Evolutionary conservation across 2,113 vertebrate species (phyloP).

Genomic region (Puma concolor): DNA sequence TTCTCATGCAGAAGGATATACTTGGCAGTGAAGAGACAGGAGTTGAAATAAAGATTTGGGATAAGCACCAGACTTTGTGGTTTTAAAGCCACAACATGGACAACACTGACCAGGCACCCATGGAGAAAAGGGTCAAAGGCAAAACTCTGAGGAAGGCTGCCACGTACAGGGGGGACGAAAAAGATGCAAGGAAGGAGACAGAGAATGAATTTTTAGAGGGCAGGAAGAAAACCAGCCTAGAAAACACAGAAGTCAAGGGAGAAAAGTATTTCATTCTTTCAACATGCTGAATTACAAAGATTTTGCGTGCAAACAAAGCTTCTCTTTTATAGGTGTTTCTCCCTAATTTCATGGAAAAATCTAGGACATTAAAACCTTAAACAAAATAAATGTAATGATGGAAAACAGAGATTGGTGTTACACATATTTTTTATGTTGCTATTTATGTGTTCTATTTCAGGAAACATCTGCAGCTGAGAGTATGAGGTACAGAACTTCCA

Average conservation of each 20-base stretch:
- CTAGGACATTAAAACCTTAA: constrained; percentile 44
- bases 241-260: constrained; percentile 22
- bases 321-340: constrained; percentile 37
- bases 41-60: neutral
- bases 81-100: constrained; percentile 25
- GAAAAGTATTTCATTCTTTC: constrained; percentile 14
- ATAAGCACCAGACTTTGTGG: neutral
- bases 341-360: constrained; percentile 58
- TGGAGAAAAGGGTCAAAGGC: constrained; percentile 11
- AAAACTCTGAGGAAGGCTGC: neutral
- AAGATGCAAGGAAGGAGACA: neutral
- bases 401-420: constrained; percentile 58
- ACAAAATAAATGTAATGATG: constrained; percentile 33
- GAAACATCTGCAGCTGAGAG: constrained; percentile 71
- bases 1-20: neutral
- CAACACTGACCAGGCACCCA: neutral
- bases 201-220: constrained; percentile 45
- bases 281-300: neutral
- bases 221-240: constrained; percentile 3
- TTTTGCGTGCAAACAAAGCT: neutral
- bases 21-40: neutral
- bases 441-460: constrained; percentile 67
- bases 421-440: constrained; percentile 33
- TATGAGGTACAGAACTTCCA: constrained; percentile 66
- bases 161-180: neutral